A percentile compares a stretch with the other conserved stretches of the same genome.
These are phyloP conservation scores for Apostichopus japonicus DNA, from an alignment of 35 echinoderm and acorn worm genomes.

Conservation along the genomic window DNA sequence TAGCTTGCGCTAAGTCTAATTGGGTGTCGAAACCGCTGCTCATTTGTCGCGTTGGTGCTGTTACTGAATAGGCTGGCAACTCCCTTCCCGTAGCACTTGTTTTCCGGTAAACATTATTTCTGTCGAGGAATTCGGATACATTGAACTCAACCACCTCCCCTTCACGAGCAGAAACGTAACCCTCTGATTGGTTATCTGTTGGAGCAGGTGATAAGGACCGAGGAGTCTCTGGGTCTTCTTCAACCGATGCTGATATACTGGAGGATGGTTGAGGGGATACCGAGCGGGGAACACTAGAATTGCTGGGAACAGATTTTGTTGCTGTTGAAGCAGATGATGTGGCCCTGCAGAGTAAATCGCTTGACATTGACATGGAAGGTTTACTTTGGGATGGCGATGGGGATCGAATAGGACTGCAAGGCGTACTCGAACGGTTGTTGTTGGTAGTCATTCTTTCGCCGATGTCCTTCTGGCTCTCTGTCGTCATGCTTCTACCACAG, in stretches of 20 bases:
- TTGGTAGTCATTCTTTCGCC: constrained; percentile 20
- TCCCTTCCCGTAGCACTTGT: not conserved
- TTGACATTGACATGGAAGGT: constrained; percentile 16
- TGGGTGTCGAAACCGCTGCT: not conserved
- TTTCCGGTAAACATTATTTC: constrained; percentile 17
- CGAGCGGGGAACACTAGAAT: not conserved
- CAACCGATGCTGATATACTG: not conserved
- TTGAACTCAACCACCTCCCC: constrained; percentile 1
- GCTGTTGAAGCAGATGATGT: not conserved
- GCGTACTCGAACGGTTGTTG: constrained; percentile 41
- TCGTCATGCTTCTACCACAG: not conserved
- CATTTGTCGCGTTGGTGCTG: not conserved
- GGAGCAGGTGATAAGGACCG: constrained; percentile 12
- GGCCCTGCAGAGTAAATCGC: not conserved
- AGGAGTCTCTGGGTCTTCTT: not conserved
- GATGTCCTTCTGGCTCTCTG: not conserved
- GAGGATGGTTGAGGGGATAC: not conserved
- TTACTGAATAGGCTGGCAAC: not conserved
- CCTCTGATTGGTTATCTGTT: constrained; percentile 26
- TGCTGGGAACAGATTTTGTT: not conserved
- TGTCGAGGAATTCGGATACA: constrained; percentile 5
- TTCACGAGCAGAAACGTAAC: not conserved
- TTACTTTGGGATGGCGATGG: constrained; percentile 20
- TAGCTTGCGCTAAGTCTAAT: not conserved
- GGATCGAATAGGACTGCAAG: constrained; percentile 18